Evolutionary conservation across 2,113 vertebrate species (phyloP), one percentile per base, ranked within the genome.

Genomic region (Cepphus grylle): DNA sequence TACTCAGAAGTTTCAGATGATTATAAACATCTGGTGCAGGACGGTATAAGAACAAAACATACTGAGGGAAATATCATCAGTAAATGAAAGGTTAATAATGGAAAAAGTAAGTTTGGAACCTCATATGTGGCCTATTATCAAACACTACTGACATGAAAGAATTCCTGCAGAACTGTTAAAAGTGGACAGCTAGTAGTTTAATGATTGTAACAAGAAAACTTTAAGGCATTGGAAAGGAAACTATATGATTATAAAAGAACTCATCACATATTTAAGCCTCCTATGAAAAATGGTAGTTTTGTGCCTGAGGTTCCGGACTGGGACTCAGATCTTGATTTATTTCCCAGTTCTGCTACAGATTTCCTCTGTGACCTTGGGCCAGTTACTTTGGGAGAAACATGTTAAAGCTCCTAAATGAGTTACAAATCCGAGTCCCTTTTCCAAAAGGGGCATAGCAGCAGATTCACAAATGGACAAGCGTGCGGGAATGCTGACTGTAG

Each of bases 1-100:
- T 78, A 93, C 86, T 95, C 80, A 82, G 52, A 96, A 89, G 90
- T 95, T 93, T 96, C 69, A 71, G 36, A 84, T 97, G 96, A 97
- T 98, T 96, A 96, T 95, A 98, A 98, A 98, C 97, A 98, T 94
- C 95, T 97, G 97, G 96, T 92, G 63, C 63, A 81, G 86, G 52
- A 90, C 9, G 5, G 30, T 73, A 91, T 47, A 83, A 95, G 93
- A 91, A 73, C 77, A 94, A 94, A 78, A 96, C 73, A 80, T n/a
- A 55, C 81, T 56, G 62, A 78, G 81, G 78, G 69, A 93, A 93
- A 92, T 81, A 94, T 94, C 80, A 81, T 90, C 94, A 87, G 93
- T 93, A 94, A 95, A 92, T 61, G 82, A 96, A 90, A 93, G 89
- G 87, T 90, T 94, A 83, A 91, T 85, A 95, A 81, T 93, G 86